Evolutionary conservation across 2,888 invertebrate genomes (phyloP).

Genomic region (Tenthredo mesomela): DNA sequence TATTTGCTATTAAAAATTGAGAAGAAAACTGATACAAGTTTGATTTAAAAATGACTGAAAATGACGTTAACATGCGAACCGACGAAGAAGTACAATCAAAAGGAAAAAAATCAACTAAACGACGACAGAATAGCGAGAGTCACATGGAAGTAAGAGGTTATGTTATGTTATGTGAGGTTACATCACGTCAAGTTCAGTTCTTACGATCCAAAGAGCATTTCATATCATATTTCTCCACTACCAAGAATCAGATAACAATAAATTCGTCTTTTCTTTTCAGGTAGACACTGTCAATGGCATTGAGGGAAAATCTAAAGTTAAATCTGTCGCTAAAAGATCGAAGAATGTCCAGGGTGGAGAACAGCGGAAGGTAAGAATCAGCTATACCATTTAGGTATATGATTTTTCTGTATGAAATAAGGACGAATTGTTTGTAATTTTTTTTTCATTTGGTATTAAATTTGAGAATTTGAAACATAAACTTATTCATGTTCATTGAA

Average conservation of each 20-base stretch:
- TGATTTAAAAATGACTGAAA: conserved; percentile 25
- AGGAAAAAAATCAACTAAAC: conserved; percentile 15
- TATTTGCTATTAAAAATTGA: neutral
- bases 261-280: conserved; percentile 66
- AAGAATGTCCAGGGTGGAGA: conserved; percentile 69
- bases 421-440: neutral
- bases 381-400: neutral
- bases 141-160: conserved; percentile 51
- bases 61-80: conserved; percentile 25
- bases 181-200: neutral
- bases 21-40: neutral
- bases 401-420: neutral
- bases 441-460: neutral
- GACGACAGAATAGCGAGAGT: conserved; percentile 43
- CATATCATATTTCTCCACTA: neutral
- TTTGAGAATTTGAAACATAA: neutral
- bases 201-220: neutral
- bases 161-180: conserved; percentile 10
- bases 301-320: conserved; percentile 78
- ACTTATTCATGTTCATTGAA: neutral
- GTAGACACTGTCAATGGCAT: conserved; percentile 85
- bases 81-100: conserved; percentile 26
- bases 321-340: conserved; percentile 72
- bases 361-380: conserved; percentile 68
- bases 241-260: neutral